Conservation (phyloP, 2,888 invertebrate genomes). For the Lottia gigantea region DNA sequence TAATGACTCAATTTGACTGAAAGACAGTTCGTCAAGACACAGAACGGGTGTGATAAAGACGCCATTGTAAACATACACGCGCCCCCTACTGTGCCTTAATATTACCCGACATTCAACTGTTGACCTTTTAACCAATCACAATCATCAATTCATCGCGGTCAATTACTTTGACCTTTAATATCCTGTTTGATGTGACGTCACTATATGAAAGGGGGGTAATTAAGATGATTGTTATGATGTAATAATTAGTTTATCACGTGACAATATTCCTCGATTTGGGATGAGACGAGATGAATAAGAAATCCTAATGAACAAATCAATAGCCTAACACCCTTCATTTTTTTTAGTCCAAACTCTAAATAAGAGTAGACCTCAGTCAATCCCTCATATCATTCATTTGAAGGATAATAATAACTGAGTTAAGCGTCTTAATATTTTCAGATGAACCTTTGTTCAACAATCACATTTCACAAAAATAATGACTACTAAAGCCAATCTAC, state of each 20-base stretch:
- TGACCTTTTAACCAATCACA: constrained; percentile 21
- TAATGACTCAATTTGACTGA: constrained; percentile 1
- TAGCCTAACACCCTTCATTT: no score
- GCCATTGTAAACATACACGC: background rate
- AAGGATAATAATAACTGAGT: no score
- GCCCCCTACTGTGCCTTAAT: background rate
- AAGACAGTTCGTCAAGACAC: background rate
- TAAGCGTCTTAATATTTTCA: no score
- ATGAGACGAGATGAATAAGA: no score
- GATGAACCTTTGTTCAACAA: no score
- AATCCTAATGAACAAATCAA: no score
- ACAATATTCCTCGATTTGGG: no score
- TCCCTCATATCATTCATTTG: no score
- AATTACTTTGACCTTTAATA: constrained; percentile 25
- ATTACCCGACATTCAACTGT: constrained; percentile 9
- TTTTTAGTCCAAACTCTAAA: no score
- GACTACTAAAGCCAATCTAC: no score
- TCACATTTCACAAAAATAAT: no score
- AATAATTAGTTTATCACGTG: background rate
- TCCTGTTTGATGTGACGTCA: constrained; percentile 7
- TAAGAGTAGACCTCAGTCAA: no score
- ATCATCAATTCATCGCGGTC: constrained; percentile 22
- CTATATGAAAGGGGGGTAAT: background rate
- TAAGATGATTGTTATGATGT: background rate
- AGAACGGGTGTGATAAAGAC: background rate